A percentile compares a stretch with the other conserved stretches of the same genome.
These are phyloP conservation scores for Manis crassicaudata DNA, from an alignment of 2,797 vertebrate species.

Conservation along the genomic window DNA sequence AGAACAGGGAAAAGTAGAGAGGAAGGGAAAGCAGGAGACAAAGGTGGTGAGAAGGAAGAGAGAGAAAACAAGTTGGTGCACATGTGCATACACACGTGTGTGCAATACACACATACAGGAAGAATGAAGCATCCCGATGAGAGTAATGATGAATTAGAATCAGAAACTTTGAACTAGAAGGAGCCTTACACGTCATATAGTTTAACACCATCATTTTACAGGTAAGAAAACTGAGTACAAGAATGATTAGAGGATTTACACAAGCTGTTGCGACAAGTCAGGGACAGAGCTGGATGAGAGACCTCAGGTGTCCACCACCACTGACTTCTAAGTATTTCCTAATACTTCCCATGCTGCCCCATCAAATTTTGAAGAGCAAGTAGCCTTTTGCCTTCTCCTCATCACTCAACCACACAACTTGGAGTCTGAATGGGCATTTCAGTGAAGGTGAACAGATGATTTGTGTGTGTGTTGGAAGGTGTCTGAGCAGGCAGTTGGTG, in stretches of 20 bases:
- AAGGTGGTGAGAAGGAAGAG: neutral
- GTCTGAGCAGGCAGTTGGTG: no score
- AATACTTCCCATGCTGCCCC: neutral
- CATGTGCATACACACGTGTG: fast-evolving
- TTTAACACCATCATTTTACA: neutral
- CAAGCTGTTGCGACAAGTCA: neutral
- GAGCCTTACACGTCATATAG: neutral
- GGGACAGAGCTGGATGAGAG: neutral
- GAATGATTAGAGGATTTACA: neutral
- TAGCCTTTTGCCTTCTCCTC: neutral
- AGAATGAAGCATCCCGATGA: neutral
- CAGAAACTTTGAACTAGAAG: neutral
- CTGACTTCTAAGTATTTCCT: neutral
- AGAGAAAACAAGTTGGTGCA: neutral
- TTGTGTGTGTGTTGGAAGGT: neutral
- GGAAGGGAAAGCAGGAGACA: neutral
- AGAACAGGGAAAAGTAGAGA: neutral
- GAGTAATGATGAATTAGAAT: neutral
- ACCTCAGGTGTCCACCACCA: neutral
- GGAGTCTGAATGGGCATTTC: neutral
- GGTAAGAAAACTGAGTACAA: neutral
- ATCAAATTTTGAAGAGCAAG: neutral
- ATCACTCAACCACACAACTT: neutral
- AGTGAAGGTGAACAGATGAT: neutral
- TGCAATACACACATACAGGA: neutral